Percentiles rank a stretch among this genome's conserved stretches.
These are phyloP conservation scores for Trachurus trachurus DNA, from an alignment of 2,797 vertebrate species.

Conservation along the genomic window DNA sequence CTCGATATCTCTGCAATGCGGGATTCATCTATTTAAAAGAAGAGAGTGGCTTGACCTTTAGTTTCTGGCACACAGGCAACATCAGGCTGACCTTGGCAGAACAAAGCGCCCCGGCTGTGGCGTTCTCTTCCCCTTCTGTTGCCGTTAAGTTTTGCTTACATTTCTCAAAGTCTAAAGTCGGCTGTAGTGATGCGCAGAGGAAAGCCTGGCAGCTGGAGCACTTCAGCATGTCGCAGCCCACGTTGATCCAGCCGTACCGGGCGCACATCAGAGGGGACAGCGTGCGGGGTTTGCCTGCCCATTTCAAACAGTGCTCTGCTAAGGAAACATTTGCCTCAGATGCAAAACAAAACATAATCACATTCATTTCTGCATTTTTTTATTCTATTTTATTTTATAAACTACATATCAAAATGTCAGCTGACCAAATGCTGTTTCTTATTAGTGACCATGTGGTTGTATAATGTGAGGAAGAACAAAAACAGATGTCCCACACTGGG, in stretches of 20 bases:
- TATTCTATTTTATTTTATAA: not conserved
- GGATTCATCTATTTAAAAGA: conserved; percentile 88
- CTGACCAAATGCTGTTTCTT: not conserved
- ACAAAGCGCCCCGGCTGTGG: not conserved
- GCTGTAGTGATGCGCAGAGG: conserved; percentile 92
- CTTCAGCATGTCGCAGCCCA: conserved; percentile 93
- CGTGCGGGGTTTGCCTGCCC: conserved; percentile 91
- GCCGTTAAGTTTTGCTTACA: conserved; percentile 82
- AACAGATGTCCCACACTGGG: not conserved
- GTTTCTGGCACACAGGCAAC: conserved; percentile 25
- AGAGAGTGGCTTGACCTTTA: conserved; percentile 27
- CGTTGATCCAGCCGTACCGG: conserved; percentile 92
- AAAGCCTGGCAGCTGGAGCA: conserved; percentile 96
- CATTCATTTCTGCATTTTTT: not conserved
- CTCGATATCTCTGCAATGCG: conserved; percentile 90
- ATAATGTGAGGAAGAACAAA: not conserved
- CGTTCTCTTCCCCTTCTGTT: conserved; percentile 1
- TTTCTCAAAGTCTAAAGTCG: conserved; percentile 89
- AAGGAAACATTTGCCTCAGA: conserved; percentile 70
- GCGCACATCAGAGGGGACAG: conserved; percentile 94
- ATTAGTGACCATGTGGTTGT: not conserved
- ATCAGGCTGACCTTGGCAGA: conserved; percentile 14
- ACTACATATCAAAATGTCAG: not conserved
- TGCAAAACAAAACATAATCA: not conserved
- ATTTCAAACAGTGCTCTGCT: conserved; percentile 90